Evolutionary conservation across 2,888 invertebrate genomes (phyloP).

Genomic region (Oxytorus armatus): DNA sequence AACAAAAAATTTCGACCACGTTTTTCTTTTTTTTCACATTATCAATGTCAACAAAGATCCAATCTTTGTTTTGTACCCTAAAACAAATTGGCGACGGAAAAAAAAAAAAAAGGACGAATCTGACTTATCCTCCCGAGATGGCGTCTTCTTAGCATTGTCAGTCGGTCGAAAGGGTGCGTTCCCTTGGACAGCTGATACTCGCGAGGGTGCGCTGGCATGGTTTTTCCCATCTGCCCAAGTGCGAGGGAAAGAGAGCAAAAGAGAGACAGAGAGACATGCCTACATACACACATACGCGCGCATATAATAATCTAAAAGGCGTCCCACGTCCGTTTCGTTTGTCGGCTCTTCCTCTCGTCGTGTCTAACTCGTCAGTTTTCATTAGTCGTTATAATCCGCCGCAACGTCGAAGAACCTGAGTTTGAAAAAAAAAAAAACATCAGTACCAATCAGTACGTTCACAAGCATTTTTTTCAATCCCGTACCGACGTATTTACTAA

Average conservation of each 20-base stretch:
- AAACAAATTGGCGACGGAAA: not conserved
- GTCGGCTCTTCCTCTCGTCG: conserved; percentile 29
- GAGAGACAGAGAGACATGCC: conserved; percentile 4
- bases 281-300: conserved; percentile 7
- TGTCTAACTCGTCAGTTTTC: conserved; percentile 36
- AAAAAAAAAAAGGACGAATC: not conserved
- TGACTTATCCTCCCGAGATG: conserved; percentile 39
- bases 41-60: not conserved
- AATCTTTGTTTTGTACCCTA: not conserved
- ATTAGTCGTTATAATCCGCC: conserved; percentile 34
- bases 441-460: not conserved
- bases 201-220: conserved; percentile 63
- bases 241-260: conserved; percentile 22
- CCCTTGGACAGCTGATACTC: conserved; percentile 40
- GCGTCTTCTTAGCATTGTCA: conserved; percentile 11
- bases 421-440: conserved; percentile 1
- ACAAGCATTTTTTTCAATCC: not conserved
- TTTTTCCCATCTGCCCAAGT: conserved; percentile 31
- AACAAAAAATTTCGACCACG: no score
- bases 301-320: conserved; percentile 30
- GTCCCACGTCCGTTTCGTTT: conserved; percentile 43
- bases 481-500: not conserved
- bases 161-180: conserved; percentile 16
- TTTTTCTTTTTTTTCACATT: no score
- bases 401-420: not conserved